Conservation (phyloP, 2,113 vertebrate species). For the Synchiropus splendidus region DNA sequence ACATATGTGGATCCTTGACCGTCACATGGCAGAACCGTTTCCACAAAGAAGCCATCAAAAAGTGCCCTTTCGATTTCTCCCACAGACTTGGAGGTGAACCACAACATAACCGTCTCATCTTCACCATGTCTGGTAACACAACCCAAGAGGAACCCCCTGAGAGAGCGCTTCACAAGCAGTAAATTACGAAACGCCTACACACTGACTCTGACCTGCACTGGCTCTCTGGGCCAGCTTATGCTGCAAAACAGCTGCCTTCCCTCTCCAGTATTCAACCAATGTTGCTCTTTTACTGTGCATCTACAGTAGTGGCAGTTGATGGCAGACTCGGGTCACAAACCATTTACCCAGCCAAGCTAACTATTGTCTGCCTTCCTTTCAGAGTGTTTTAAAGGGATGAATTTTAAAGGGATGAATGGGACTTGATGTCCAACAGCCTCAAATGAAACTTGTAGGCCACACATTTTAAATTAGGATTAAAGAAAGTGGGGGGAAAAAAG, state of each 20-base stretch:
- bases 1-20: no score
- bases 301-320: no score
- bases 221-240: conserved; percentile 27
- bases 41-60: conserved; percentile 20
- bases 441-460: no score
- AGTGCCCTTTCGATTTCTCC: conserved; percentile 20
- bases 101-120: conserved; percentile 28
- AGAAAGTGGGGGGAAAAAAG: conserved; percentile 3
- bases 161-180: conserved; percentile 31
- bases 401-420: conserved; percentile 45
- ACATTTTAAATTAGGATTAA: conserved; percentile 2
- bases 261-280: no score
- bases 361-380: no score
- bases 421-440: conserved; percentile 16
- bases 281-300: no score
- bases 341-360: no score
- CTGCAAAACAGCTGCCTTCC: conserved; percentile 31
- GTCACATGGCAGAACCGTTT: no score
- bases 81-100: conserved; percentile 30
- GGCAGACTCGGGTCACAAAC: no score
- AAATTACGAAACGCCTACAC: conserved; percentile 42
- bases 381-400: neutral
- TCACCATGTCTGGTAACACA: conserved; percentile 35
- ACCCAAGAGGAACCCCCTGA: conserved; percentile 20
- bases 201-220: conserved; percentile 28